Conservation (phyloP, 2,113 vertebrate genomes). For the Chaenogobius annularis region DNA sequence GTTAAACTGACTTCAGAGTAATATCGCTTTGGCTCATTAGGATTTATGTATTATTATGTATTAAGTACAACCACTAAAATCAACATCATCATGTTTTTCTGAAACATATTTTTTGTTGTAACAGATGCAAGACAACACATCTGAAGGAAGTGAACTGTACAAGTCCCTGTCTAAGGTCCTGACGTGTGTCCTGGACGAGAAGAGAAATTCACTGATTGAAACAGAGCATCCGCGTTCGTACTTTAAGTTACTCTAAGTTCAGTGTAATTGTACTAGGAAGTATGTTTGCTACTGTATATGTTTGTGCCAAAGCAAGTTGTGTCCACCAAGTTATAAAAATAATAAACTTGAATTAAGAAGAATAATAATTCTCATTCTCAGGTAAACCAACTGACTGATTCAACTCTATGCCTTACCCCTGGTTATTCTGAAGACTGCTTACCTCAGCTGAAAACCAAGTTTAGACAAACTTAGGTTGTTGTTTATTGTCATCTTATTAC, state of each 20-base stretch:
- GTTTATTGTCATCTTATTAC: conserved; percentile 1
- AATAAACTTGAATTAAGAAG: neutral
- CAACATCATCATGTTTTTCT: neutral
- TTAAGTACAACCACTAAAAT: neutral
- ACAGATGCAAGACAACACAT: conserved; percentile 79
- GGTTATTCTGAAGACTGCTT: conserved; percentile 15
- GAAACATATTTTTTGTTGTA: conserved; percentile 27
- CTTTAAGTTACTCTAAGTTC: neutral
- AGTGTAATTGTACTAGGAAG: neutral
- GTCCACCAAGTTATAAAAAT: neutral
- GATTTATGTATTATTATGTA: no score
- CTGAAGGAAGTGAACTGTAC: conserved; percentile 77
- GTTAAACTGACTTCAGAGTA: neutral
- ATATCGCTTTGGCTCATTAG: no score
- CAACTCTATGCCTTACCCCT: conserved; percentile 43
- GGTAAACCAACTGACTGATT: conserved; percentile 13
- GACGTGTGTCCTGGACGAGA: conserved; percentile 78
- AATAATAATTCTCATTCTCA: neutral
- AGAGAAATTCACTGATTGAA: conserved; percentile 69
- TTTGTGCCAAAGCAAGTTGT: neutral
- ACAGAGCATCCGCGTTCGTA: conserved; percentile 31
- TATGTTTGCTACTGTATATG: neutral
- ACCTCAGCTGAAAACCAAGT: conserved; percentile 11
- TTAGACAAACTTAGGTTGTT: neutral
- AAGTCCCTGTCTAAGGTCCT: conserved; percentile 81